Conservation (phyloP, 2,888 invertebrate genomes). For the Anthophora plumipes region DNA sequence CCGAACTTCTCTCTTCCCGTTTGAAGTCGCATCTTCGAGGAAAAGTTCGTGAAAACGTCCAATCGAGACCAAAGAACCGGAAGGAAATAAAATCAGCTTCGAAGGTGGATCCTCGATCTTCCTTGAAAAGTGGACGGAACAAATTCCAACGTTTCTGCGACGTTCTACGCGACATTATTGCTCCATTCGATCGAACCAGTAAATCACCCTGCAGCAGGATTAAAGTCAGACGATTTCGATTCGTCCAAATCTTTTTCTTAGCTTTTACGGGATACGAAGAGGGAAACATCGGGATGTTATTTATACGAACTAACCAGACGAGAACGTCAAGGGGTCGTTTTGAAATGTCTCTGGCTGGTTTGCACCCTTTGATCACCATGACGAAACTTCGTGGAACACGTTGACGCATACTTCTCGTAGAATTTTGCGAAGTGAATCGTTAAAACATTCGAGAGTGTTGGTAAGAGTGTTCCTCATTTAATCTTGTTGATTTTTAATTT, state of each 20-base stretch:
- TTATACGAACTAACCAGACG: conserved; percentile 10
- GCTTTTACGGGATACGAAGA: neutral
- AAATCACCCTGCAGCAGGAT: conserved; percentile 28
- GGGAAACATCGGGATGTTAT: conserved; percentile 9
- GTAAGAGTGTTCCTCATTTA: no score
- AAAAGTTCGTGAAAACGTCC: neutral
- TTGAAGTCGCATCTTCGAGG: neutral
- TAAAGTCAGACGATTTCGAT: conserved; percentile 16
- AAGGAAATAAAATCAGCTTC: conserved; percentile 4
- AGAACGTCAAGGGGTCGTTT: conserved; percentile 6
- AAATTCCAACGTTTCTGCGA: conserved; percentile 14
- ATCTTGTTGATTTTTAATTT: no score
- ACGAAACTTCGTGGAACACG: no score
- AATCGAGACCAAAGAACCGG: neutral
- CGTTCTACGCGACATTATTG: conserved; percentile 33
- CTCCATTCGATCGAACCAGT: conserved; percentile 15
- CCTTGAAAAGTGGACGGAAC: neutral
- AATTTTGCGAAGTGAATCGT: no score
- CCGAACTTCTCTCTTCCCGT: no score
- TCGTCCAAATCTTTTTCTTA: neutral
- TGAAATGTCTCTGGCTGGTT: conserved; percentile 12
- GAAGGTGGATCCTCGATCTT: neutral
- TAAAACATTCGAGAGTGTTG: no score
- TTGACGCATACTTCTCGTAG: no score
- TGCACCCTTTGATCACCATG: neutral